Percentiles rank a stretch among this genome's conserved stretches.
Conservation (phyloP, 1,140 invertebrate species). For the Tetramorium simillimum region DNA sequence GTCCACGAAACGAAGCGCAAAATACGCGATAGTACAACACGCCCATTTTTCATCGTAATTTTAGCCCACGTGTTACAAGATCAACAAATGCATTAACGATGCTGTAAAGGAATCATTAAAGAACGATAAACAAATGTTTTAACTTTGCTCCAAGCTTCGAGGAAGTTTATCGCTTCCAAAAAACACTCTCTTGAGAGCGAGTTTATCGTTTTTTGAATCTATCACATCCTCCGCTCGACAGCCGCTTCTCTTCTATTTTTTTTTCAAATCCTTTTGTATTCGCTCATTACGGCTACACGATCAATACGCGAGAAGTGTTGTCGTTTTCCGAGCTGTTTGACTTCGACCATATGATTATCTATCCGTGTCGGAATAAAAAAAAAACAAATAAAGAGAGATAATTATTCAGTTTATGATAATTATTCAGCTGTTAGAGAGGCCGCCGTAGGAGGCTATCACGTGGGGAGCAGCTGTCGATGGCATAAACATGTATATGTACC, state of each 20-base stretch:
- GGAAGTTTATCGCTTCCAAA: background rate
- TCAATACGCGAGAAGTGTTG: background rate
- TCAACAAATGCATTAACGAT: background rate
- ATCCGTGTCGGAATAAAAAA: constrained; percentile 36
- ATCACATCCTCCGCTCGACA: background rate
- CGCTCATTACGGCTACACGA: background rate
- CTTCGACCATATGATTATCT: background rate
- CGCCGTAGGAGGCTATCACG: constrained; percentile 48
- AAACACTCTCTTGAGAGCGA: background rate
- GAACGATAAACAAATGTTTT: background rate
- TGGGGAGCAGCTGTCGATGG: constrained; percentile 55
- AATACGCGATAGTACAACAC: background rate
- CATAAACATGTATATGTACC: constrained; percentile 60
- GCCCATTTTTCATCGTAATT: background rate
- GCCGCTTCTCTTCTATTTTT: background rate
- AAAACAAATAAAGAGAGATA: constrained; percentile 1
- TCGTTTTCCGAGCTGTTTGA: background rate
- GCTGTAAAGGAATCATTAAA: background rate
- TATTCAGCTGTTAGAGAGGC: constrained; percentile 56
- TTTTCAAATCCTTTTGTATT: background rate
- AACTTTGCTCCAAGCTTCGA: background rate
- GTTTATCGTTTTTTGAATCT: background rate
- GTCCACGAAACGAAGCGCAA: background rate
- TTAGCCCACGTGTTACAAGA: background rate
- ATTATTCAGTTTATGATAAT: constrained; percentile 62